Evolutionary conservation across 64 coral and sea anemone genomes (phyloP).

Genomic region (Platygyra sinensis): DNA sequence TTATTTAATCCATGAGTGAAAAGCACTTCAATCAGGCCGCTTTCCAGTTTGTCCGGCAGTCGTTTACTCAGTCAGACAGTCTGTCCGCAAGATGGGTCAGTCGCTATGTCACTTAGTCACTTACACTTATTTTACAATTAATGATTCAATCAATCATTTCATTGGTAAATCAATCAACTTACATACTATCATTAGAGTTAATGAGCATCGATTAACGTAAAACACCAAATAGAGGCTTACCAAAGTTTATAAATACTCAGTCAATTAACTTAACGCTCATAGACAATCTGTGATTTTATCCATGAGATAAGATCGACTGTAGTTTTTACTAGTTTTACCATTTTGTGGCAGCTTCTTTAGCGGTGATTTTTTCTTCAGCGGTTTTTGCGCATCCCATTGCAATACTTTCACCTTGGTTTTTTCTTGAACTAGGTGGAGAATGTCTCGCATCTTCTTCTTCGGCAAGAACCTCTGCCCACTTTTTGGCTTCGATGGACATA

Average conservation of each 20-base stretch:
- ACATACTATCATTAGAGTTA: too few species aligned
- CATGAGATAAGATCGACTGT: not conserved
- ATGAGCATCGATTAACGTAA: too few species aligned
- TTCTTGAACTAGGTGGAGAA: constrained; percentile 15
- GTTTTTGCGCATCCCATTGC: constrained; percentile 57
- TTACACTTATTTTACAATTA: too few species aligned
- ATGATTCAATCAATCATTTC: too few species aligned
- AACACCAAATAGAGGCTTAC: too few species aligned
- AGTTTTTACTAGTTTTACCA: not conserved
- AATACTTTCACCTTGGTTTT: constrained; percentile 41
- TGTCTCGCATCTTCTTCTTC: constrained; percentile 37
- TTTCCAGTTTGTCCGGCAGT: not conserved
- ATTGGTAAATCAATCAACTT: too few species aligned
- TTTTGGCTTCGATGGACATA: constrained; percentile 57
- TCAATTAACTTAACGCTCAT: not conserved
- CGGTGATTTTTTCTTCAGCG: not conserved
- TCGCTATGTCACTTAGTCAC: not conserved
- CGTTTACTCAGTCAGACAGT: not conserved
- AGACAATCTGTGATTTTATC: not conserved
- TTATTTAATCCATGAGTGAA: not conserved
- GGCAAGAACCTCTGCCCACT: constrained; percentile 32
- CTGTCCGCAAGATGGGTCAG: not conserved
- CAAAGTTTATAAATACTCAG: not conserved
- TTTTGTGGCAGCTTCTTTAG: constrained; percentile 4
- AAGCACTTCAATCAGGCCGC: not conserved